These are phyloP conservation scores for Geophilus truncorum DNA, from an alignment of 2,888 invertebrate genomes.

Conservation along the genomic window DNA sequence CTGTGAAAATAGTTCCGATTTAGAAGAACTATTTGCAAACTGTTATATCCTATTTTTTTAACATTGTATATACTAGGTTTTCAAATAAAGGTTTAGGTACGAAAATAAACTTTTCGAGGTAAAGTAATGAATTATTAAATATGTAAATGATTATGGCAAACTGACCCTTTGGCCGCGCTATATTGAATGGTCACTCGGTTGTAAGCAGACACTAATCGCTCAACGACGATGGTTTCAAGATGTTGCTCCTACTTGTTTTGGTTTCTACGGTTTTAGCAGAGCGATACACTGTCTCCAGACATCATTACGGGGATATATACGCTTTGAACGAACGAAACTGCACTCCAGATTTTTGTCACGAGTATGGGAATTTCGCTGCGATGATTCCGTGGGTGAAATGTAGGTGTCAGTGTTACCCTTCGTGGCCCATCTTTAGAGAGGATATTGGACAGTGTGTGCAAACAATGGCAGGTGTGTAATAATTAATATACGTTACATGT, in stretches of 20 bases:
- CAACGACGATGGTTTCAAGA: neutral
- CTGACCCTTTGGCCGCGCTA: neutral
- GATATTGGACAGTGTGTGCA: conserved; percentile 79
- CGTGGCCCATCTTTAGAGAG: conserved; percentile 73
- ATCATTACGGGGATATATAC: conserved; percentile 59
- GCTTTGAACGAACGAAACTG: conserved; percentile 51
- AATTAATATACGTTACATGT: too few species aligned
- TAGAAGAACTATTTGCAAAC: neutral
- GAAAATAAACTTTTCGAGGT: too few species aligned
- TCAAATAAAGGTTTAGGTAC: conserved; percentile 23
- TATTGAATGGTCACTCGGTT: neutral
- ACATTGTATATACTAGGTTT: neutral
- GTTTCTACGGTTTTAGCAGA: neutral
- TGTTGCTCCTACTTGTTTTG: neutral
- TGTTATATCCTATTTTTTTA: neutral
- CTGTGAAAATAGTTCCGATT: conserved; percentile 1
- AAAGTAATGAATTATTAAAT: neutral
- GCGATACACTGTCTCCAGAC: conserved; percentile 54
- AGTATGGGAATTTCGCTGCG: conserved; percentile 50
- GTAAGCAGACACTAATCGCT: neutral
- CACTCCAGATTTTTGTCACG: conserved; percentile 34
- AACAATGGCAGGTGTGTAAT: conserved; percentile 74
- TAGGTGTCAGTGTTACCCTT: conserved; percentile 70
- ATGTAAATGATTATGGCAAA: neutral
- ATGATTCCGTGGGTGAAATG: conserved; percentile 53